Evolutionary conservation across 2,797 vertebrate species (phyloP).

Genomic region (Macrochelys suwanniensis): DNA sequence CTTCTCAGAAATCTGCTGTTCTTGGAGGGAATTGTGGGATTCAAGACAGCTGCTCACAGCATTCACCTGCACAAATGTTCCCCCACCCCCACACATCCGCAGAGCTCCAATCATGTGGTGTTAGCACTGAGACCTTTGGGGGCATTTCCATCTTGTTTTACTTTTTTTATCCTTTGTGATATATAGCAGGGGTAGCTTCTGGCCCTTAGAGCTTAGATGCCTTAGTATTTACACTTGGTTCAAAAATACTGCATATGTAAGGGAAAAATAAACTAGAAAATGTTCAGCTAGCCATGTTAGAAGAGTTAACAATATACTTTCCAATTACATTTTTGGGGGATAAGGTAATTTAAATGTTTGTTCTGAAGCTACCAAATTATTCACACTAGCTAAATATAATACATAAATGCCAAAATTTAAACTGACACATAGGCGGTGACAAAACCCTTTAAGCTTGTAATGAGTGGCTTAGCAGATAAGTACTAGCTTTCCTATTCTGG

Average conservation of each 20-base stretch:
- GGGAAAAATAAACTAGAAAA: neutral
- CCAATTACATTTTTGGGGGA: neutral
- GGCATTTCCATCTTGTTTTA: constrained; percentile 6
- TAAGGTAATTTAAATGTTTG: constrained; percentile 9
- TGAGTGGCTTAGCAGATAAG: constrained; percentile 73
- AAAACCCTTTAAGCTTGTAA: constrained; percentile 73
- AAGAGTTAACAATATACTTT: constrained; percentile 24
- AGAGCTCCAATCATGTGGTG: neutral
- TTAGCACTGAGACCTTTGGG: neutral
- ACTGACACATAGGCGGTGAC: constrained; percentile 71
- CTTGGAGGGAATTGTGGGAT: neutral
- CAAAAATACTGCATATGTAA: neutral
- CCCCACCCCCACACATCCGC: neutral
- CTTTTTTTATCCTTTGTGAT: neutral
- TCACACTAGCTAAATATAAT: constrained; percentile 49
- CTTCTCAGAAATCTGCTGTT: neutral
- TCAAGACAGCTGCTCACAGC: neutral
- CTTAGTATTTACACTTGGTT: constrained; percentile 46
- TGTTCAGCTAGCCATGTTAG: neutral
- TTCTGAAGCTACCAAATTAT: constrained; percentile 22
- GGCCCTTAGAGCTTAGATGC: constrained; percentile 13
- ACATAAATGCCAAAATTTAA: constrained; percentile 72
- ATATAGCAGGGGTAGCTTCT: neutral
- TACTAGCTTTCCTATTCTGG: constrained; percentile 71
- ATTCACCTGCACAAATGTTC: neutral